These are phyloP conservation scores for Aporophyla lueneburgensis DNA, from an alignment of 2,888 invertebrate species.

Conservation along the genomic window DNA sequence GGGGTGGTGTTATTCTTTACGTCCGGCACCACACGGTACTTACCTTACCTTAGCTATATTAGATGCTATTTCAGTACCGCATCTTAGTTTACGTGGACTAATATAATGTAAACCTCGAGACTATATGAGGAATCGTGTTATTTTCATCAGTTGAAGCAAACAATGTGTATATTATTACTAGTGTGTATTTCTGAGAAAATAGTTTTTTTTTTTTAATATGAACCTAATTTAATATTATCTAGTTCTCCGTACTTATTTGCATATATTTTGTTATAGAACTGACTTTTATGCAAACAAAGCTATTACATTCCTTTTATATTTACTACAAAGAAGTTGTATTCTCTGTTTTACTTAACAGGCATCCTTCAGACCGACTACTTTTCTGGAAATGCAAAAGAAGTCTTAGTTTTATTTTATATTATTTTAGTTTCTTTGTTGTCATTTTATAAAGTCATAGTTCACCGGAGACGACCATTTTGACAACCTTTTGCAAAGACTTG, in stretches of 20 bases:
- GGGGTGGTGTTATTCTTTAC: too few relatives aligned
- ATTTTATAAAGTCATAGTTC: neutral
- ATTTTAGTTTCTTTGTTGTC: neutral
- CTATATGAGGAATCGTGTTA: constrained; percentile 3
- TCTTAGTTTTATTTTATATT: neutral
- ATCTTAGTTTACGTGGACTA: too few relatives aligned
- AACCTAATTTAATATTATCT: neutral
- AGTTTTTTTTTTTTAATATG: too few relatives aligned
- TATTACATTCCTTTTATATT: neutral
- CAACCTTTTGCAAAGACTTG: neutral
- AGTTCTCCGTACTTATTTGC: neutral
- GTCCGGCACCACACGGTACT: too few relatives aligned
- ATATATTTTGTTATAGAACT: neutral
- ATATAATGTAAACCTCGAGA: constrained; percentile 2
- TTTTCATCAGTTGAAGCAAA: neutral
- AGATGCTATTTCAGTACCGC: too few relatives aligned
- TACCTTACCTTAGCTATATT: too few relatives aligned
- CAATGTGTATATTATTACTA: constrained; percentile 17
- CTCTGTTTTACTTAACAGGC: neutral
- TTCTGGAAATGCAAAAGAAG: neutral
- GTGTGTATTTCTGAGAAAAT: constrained; percentile 10
- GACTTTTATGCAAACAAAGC: neutral
- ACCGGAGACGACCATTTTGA: neutral
- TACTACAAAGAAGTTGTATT: neutral
- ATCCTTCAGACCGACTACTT: neutral